Percentiles rank a stretch among this genome's conserved stretches.
Conservation (phyloP, 2,797 vertebrate species). For the Clarias fuscus region DNA sequence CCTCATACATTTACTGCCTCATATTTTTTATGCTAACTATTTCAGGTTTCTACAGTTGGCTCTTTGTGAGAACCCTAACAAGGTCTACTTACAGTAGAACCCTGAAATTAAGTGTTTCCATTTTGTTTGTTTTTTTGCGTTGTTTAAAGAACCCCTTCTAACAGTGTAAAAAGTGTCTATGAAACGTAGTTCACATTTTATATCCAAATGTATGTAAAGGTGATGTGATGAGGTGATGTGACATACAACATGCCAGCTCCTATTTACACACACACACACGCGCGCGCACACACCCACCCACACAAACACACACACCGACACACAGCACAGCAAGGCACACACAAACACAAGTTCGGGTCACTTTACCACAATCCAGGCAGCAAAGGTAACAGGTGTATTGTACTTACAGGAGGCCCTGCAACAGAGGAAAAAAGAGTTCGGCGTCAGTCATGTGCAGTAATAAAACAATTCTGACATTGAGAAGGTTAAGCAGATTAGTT, state of each 20-base stretch:
- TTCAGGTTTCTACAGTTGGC: background rate
- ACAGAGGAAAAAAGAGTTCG: slow-evolving; percentile 58
- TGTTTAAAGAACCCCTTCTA: background rate
- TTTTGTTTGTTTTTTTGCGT: background rate
- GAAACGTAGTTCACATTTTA: background rate
- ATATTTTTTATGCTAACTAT: background rate
- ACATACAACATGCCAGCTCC: background rate
- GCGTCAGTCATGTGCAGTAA: slow-evolving; percentile 42
- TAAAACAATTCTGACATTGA: background rate
- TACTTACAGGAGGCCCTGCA: slow-evolving; percentile 83
- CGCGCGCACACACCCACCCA: slow-evolving; percentile 35
- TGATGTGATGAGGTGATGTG: background rate
- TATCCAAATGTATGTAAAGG: background rate
- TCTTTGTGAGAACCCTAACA: background rate
- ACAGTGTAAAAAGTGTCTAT: background rate
- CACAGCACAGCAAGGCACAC: slow-evolving; percentile 31
- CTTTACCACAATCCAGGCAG: slow-evolving; percentile 74
- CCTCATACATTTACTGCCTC: background rate
- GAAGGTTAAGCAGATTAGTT: background rate
- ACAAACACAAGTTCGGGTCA: slow-evolving; percentile 54
- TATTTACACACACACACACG: slow-evolving; percentile 10
- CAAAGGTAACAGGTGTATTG: slow-evolving; percentile 59
- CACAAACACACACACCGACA: slow-evolving; percentile 29
- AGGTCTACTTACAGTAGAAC: background rate
- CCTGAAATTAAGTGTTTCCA: background rate